Conservation (phyloP, 2,888 invertebrate genomes). For the Coremacera marginata region DNA sequence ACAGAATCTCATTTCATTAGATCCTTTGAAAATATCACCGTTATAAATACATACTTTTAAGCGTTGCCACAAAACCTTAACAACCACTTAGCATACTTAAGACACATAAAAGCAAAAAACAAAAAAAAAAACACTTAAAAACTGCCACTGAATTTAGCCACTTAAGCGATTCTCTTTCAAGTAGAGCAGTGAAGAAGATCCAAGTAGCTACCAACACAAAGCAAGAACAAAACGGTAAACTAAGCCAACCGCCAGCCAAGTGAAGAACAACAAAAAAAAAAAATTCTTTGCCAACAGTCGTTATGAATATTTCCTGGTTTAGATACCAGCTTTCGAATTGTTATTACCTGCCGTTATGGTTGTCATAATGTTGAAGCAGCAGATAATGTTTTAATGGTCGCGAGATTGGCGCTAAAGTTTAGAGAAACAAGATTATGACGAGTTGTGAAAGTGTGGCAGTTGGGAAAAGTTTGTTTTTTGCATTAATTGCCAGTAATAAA, state of each 20-base stretch:
- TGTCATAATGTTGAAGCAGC: constrained; percentile 53
- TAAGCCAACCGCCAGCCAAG: background rate
- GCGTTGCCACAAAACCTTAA: constrained; percentile 41
- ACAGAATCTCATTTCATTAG: background rate
- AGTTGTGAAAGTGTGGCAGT: constrained; percentile 10
- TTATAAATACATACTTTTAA: constrained; percentile 52
- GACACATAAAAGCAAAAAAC: background rate
- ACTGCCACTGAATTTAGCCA: constrained; percentile 38
- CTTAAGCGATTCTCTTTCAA: constrained; percentile 45
- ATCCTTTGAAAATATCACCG: background rate
- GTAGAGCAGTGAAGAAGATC: constrained; percentile 30
- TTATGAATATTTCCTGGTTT: constrained; percentile 42
- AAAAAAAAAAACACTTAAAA: background rate
- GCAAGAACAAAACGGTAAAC: background rate
- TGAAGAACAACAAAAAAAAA: background rate
- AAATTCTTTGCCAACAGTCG: constrained; percentile 39
- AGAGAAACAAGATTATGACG: constrained; percentile 30
- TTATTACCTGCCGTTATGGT: constrained; percentile 64
- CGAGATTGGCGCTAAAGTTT: background rate
- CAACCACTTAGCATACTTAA: constrained; percentile 41
- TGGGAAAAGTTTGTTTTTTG: background rate
- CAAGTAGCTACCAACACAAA: background rate
- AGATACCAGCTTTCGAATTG: constrained; percentile 53
- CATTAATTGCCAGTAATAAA: constrained; percentile 50
- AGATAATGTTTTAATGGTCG: constrained; percentile 63